Conservation (phyloP, 2,113 vertebrate species). For the Cichladusa arquata region DNA sequence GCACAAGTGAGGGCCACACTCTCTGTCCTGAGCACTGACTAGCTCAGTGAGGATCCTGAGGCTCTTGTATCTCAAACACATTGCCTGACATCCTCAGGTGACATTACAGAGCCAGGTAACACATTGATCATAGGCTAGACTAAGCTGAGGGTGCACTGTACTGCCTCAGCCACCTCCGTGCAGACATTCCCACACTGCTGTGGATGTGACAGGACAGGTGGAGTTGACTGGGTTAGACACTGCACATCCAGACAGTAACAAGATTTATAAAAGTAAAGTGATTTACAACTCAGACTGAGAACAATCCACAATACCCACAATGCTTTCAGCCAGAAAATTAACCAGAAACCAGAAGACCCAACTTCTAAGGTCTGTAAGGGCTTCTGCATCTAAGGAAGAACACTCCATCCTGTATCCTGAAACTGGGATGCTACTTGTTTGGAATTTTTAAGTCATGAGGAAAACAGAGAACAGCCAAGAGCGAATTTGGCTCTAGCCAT, state of each 20-base stretch:
- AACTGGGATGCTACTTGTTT: neutral
- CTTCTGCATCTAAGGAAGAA: neutral
- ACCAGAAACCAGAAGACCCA: neutral
- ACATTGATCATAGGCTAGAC: neutral
- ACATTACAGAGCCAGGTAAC: neutral
- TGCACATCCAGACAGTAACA: neutral
- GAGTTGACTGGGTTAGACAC: neutral
- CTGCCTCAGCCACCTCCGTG: neutral
- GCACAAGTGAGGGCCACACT: neutral
- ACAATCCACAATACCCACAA: neutral
- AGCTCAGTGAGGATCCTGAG: neutral
- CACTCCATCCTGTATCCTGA: neutral
- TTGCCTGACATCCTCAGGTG: neutral
- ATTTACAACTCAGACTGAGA: neutral
- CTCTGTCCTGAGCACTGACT: neutral
- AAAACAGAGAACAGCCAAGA: neutral
- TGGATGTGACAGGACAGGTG: neutral
- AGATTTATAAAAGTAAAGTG: neutral
- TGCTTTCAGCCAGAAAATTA: neutral
- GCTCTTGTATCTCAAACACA: neutral
- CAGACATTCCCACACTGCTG: neutral
- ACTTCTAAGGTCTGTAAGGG: neutral
- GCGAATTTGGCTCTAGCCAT: neutral
- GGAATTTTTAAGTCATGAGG: neutral
- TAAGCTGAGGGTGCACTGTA: rapidly evolving